Percentiles rank a stretch among this genome's conserved stretches.
phyloP scores from a whole-genome alignment of 35 echinoderm and acorn worm species.

The Diadema setosum region DNA sequence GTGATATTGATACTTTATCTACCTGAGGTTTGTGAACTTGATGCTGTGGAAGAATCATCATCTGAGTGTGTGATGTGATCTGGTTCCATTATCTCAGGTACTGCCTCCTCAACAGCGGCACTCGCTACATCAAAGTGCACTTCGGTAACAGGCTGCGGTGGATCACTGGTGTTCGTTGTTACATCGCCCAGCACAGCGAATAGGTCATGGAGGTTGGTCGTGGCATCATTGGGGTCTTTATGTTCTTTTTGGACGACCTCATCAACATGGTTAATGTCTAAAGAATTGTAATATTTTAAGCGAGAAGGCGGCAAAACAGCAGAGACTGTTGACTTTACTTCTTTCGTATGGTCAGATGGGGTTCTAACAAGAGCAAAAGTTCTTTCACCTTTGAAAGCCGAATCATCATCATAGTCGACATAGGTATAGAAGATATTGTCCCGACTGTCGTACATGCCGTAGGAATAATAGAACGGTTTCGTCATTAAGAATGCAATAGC shows the following conservation, averaged over 20 bases:
- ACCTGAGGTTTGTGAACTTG: conserved; percentile 13
- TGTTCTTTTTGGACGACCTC: too few species aligned
- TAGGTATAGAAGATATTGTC: neutral
- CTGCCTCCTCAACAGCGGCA: neutral
- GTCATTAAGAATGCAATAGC: neutral
- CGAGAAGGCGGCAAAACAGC: neutral
- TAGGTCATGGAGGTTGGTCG: neutral
- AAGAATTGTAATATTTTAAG: too few species aligned
- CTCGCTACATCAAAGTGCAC: neutral
- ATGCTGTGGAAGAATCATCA: neutral
- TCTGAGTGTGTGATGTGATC: neutral
- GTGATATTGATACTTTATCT: too few species aligned
- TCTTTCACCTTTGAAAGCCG: neutral
- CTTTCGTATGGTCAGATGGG: neutral
- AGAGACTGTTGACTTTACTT: neutral
- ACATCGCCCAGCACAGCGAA: neutral
- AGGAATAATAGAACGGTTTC: neutral
- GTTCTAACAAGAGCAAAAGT: neutral
- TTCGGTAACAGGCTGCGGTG: neutral
- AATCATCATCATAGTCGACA: neutral
- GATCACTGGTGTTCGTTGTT: neutral
- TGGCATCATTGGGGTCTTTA: too few species aligned
- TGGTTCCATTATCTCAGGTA: neutral
- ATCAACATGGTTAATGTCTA: too few species aligned
- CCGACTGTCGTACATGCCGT: neutral